Evolutionary conservation across 2,113 vertebrate species (phyloP).

Genomic region (human): GRCh38 chr6:70559501-70560000

Average conservation of each 20-base stretch:
- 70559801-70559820: conserved; percentile 97
- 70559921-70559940: conserved; percentile 80
- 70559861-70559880: conserved; percentile 99
- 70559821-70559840: conserved; percentile 98
- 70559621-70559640: conserved; percentile 44
- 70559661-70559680: conserved; percentile 4
- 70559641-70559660: background rate
- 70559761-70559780: conserved; percentile 97
- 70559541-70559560: background rate
- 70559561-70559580: conserved; percentile 36
- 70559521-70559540: conserved; percentile 29
- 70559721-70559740: conserved; percentile 99
- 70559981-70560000: conserved; percentile 87
- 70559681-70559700: conserved; percentile 57
- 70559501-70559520: background rate
- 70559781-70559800: conserved; percentile 98
- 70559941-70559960: conserved; percentile 95
- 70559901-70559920: conserved; percentile 99
- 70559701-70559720: conserved; percentile 88
- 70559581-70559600: conserved; percentile 22
- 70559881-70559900: conserved; percentile 99
- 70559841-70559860: conserved; percentile 99
- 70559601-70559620: conserved; percentile 34
- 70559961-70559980: conserved; percentile 87
- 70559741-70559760: conserved; percentile 96